Conservation (phyloP, 1,140 invertebrate species). For the Polypedilum pembai region DNA sequence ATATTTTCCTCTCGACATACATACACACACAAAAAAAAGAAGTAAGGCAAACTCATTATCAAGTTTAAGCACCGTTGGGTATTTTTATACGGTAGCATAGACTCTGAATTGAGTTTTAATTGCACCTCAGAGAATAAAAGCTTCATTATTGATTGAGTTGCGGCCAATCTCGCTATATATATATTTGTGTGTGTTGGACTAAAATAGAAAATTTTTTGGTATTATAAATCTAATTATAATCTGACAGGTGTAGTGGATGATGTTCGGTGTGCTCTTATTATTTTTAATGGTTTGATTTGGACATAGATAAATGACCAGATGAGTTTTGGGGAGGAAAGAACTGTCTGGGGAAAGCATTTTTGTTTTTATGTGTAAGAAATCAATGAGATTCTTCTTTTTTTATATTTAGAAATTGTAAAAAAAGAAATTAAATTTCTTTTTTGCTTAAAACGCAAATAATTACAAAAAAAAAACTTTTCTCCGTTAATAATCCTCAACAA, state of each 20-base stretch:
- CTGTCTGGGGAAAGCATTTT: too few relatives aligned
- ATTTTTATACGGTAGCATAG: not conserved
- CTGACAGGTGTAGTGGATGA: constrained; percentile 6
- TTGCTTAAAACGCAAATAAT: too few relatives aligned
- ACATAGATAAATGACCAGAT: too few relatives aligned
- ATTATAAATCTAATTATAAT: constrained; percentile 15
- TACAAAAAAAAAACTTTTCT: too few relatives aligned
- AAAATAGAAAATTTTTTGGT: not conserved
- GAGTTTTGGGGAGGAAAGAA: too few relatives aligned
- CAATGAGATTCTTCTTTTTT: too few relatives aligned
- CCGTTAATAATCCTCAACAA: too few relatives aligned
- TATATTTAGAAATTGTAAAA: too few relatives aligned
- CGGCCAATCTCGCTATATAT: not conserved
- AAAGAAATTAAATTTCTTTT: too few relatives aligned
- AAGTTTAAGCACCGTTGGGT: constrained; percentile 11
- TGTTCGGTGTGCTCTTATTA: not conserved
- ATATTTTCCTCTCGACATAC: too few relatives aligned
- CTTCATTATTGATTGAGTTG: constrained; percentile 18
- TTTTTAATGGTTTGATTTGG: too few relatives aligned
- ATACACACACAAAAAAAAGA: not conserved
- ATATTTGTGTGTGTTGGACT: not conserved
- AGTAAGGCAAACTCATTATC: constrained; percentile 17
- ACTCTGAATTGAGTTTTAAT: constrained; percentile 18
- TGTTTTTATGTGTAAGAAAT: too few relatives aligned
- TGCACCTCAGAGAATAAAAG: constrained; percentile 6